Evolutionary conservation across 1,140 invertebrate species (phyloP), one percentile per base, ranked within the genome.

Genomic region (Berghia stephanieae): DNA sequence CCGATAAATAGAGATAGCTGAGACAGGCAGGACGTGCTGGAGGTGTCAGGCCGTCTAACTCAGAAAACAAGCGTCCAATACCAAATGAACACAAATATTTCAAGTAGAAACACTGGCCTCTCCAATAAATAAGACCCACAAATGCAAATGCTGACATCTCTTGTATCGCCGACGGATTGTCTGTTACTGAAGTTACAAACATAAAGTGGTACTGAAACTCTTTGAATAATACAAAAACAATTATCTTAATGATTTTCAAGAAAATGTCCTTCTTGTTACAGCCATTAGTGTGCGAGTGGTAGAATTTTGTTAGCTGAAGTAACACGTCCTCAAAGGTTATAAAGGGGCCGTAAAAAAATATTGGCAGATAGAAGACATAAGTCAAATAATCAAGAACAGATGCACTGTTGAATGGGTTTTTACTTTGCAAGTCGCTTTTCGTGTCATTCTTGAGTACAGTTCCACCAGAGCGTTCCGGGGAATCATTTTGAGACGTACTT

Each of bases 51-150:
- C 93, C 92, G 86, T 98, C 96, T 68, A 94, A 91, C 83, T 91
- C 90, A 0, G 95, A 92, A 83, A 97, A 91, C 55, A 92, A 91
- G 36, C 93, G 91, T 6, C 93, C 92, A 6, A 96, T 86, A 21
- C 96, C 96, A 90, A 97, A 98, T 31, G 95, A 90, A 4, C 97
- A 92, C 0, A 96, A 91, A 90, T 98, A 98, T 89, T 97, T 98
- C 36, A 95, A 90, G 84, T 95, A 93, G 86, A 98, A 98, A 89
- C 95, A 96, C 85, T 96, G 93, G 6, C 95, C 96, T 91, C 95
- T 93, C 81, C 93, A 93, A 83, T 96, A 94, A 6, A 95, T 95
- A 70, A 95, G 92, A 18, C 95, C 95, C 90, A 94, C 94, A n/a
- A 96, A 89, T 63, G 93, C 93, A 92, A 94, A 94, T 10, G 92